A percentile compares a stretch with the other conserved stretches of the same genome.
Evolutionary conservation across 2,113 vertebrate species (phyloP).

Genomic region (Balaeniceps rex): DNA sequence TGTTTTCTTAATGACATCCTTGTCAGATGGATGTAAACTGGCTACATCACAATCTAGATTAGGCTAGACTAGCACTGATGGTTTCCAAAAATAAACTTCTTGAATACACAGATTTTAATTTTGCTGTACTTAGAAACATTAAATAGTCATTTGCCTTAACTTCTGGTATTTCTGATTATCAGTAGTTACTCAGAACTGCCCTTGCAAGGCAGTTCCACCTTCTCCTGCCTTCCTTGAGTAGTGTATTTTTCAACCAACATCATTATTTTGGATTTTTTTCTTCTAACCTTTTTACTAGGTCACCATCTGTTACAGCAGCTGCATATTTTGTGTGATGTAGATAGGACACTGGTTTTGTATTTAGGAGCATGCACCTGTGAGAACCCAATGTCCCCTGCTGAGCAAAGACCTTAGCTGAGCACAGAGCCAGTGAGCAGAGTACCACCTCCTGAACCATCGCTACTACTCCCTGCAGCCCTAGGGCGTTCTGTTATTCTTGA

Average conservation of each 20-base stretch:
- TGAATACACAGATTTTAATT: not conserved
- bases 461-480: not conserved
- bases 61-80: not conserved
- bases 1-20: not conserved
- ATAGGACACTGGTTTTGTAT: not conserved
- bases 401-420: not conserved
- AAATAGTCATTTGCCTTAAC: not conserved
- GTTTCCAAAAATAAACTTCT: not conserved
- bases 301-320: slow-evolving; percentile 26
- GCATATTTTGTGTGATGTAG: not conserved
- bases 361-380: not conserved
- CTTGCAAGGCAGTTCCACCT: not conserved
- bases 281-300: not conserved
- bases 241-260: not conserved
- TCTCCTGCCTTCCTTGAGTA: not conserved
- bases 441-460: rapidly evolving
- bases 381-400: not conserved
- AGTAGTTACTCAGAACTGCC: not conserved
- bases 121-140: not conserved
- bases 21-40: slow-evolving; percentile 9
- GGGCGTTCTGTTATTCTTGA: not conserved
- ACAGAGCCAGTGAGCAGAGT: not conserved
- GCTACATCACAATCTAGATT: not conserved
- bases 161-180: not conserved
- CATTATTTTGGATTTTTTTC: not conserved